These are phyloP conservation scores for Pogonomyrmex barbatus DNA, from an alignment of 1,140 invertebrate species.

Conservation along the genomic window DNA sequence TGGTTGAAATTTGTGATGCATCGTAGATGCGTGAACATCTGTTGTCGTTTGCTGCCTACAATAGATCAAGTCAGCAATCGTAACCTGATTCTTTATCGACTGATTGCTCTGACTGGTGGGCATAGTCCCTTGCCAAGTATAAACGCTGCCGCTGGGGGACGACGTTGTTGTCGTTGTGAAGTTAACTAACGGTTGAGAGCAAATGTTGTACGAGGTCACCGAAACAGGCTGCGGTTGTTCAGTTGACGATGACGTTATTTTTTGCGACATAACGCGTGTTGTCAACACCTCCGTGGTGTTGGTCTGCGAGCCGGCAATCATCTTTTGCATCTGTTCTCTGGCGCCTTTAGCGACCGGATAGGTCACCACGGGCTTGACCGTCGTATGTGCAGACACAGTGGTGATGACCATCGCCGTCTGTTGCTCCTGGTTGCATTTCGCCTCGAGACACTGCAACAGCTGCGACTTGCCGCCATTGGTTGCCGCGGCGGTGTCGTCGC, in stretches of 20 bases:
- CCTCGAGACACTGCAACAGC: slow-evolving; percentile 63
- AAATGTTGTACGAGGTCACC: slow-evolving; percentile 27
- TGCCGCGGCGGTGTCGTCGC: not conserved
- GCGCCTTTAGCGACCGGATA: slow-evolving; percentile 71
- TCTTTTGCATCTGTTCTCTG: slow-evolving; percentile 66
- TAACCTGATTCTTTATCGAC: slow-evolving; percentile 40
- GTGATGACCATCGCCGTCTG: not conserved
- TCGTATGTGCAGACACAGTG: slow-evolving; percentile 54
- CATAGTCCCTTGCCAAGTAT: slow-evolving; percentile 55
- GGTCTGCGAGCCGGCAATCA: slow-evolving; percentile 68
- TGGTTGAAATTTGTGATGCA: slow-evolving; percentile 64
- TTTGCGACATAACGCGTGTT: slow-evolving; percentile 75
- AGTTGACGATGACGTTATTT: slow-evolving; percentile 51
- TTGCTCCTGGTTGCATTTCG: not conserved
- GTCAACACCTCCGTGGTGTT: slow-evolving; percentile 74
- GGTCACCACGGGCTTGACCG: slow-evolving; percentile 66
- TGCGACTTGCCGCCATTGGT: slow-evolving; percentile 45
- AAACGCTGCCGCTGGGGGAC: slow-evolving; percentile 55
- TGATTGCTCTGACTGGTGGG: slow-evolving; percentile 60
- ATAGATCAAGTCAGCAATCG: slow-evolving; percentile 36
- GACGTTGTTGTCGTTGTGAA: slow-evolving; percentile 48
- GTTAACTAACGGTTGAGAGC: slow-evolving; percentile 63
- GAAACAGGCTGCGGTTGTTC: slow-evolving; percentile 30
- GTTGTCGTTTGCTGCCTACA: slow-evolving; percentile 45
- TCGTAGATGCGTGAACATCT: slow-evolving; percentile 7